Conservation (phyloP, 2,113 vertebrate species). For the Takifugu flavidus region DNA sequence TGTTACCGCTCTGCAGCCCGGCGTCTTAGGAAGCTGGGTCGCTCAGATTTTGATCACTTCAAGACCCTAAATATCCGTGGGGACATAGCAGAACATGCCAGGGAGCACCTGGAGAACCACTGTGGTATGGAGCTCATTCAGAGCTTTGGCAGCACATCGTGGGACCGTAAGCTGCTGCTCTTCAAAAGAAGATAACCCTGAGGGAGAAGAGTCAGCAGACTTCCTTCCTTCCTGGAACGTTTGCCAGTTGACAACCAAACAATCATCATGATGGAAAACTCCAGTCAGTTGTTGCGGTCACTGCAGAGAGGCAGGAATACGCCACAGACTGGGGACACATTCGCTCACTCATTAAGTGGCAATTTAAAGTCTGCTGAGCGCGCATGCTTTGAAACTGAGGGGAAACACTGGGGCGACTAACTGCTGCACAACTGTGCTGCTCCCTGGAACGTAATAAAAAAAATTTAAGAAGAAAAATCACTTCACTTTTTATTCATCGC, state of each 20-base stretch:
- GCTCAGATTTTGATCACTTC: conserved; percentile 86
- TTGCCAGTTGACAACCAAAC: not conserved
- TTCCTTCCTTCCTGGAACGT: too few species aligned
- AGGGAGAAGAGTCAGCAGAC: not conserved
- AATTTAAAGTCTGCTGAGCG: too few species aligned
- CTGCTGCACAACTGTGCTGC: too few species aligned
- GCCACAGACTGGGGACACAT: too few species aligned
- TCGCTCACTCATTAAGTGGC: too few species aligned
- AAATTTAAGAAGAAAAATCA: too few species aligned
- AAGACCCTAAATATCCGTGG: conserved; percentile 79
- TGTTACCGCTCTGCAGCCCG: conserved; percentile 90
- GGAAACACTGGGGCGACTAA: too few species aligned
- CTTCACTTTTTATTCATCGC: too few species aligned
- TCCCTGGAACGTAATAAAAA: too few species aligned
- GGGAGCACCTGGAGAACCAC: conserved; percentile 76
- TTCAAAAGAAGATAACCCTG: conserved; percentile 67
- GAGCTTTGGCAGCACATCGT: conserved; percentile 85
- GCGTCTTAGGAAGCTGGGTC: conserved; percentile 84
- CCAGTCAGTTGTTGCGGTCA: not conserved
- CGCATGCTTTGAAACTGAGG: too few species aligned
- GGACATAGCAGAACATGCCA: conserved; percentile 75
- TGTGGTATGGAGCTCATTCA: conserved; percentile 82
- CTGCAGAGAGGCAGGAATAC: too few species aligned
- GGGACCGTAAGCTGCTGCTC: conserved; percentile 86
- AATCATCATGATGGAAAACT: not conserved